Percentiles rank a stretch among this genome's conserved stretches.
These are phyloP conservation scores for Machimus rusticus DNA, from an alignment of 2,888 invertebrate species.

Conservation along the genomic window DNA sequence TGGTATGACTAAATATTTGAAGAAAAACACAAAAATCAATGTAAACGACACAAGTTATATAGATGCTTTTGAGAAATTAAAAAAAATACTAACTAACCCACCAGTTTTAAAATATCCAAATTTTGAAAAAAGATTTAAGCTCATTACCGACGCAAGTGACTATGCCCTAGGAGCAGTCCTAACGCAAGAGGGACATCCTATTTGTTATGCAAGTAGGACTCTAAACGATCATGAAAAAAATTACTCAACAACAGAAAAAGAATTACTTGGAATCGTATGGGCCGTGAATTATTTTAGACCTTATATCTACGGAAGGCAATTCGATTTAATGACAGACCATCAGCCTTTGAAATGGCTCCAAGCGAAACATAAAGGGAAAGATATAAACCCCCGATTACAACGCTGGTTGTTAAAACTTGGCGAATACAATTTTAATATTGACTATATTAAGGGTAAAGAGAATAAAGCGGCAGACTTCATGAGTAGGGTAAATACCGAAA, in stretches of 20 bases:
- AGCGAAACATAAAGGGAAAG: background rate
- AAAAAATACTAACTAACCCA: background rate
- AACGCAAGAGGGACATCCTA: background rate
- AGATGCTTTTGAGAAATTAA: background rate
- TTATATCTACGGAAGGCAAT: background rate
- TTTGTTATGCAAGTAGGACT: background rate
- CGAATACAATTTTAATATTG: background rate
- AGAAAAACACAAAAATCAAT: background rate
- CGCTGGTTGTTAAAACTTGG: background rate
- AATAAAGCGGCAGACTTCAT: background rate
- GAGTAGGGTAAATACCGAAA: background rate
- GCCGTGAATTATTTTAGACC: background rate
- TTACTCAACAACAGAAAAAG: background rate
- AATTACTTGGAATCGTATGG: background rate
- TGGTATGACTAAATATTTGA: no score
- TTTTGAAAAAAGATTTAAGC: background rate
- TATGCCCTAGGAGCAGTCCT: conserved; percentile 20
- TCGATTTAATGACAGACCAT: background rate
- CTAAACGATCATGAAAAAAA: background rate
- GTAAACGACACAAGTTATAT: background rate
- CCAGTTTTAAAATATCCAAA: background rate
- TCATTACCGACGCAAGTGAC: conserved; percentile 14
- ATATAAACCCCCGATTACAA: background rate
- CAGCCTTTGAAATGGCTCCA: background rate
- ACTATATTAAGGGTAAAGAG: background rate